Conservation (phyloP, 2,113 vertebrate genomes). For the Cynoglossus semilaevis region DNA sequence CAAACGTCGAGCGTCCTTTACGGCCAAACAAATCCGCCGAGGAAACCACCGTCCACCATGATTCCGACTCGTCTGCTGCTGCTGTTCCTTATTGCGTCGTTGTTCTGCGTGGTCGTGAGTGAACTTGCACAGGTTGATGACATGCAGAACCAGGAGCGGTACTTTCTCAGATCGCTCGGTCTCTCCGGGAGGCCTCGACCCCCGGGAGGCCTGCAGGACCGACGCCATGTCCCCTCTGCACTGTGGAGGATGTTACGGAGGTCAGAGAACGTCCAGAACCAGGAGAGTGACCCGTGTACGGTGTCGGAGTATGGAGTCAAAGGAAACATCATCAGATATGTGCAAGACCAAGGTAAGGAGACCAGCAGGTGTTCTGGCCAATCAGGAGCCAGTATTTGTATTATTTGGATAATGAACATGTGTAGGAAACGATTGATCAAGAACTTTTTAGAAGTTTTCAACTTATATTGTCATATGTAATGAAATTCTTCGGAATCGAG, state of each 20-base stretch:
- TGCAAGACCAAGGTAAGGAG: slow-evolving; percentile 83
- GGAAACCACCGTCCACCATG: neutral
- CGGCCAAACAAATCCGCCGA: neutral
- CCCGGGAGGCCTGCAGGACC: neutral
- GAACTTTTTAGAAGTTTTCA: too few species aligned
- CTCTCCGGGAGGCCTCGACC: slow-evolving; percentile 70
- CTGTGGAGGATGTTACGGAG: slow-evolving; percentile 86
- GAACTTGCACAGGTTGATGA: slow-evolving; percentile 28
- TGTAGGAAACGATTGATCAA: too few species aligned
- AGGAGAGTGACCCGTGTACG: slow-evolving; percentile 71
- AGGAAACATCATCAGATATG: slow-evolving; percentile 86
- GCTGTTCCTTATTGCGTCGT: slow-evolving; percentile 2
- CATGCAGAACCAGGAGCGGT: slow-evolving; percentile 55
- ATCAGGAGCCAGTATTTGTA: too few species aligned
- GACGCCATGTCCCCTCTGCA: slow-evolving; percentile 73
- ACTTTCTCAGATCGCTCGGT: slow-evolving; percentile 77
- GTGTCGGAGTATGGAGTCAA: slow-evolving; percentile 85
- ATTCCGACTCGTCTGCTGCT: neutral
- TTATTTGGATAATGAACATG: too few species aligned
- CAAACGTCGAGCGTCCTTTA: neutral
- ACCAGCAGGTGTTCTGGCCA: too few species aligned
- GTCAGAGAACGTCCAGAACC: neutral
- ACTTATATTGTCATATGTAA: too few species aligned
- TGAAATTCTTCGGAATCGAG: too few species aligned
- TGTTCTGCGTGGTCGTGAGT: slow-evolving; percentile 1